Percentiles rank a stretch among this genome's conserved stretches.
These are phyloP conservation scores for Xylophagus ater DNA, from an alignment of 2,888 invertebrate species.

Conservation along the genomic window DNA sequence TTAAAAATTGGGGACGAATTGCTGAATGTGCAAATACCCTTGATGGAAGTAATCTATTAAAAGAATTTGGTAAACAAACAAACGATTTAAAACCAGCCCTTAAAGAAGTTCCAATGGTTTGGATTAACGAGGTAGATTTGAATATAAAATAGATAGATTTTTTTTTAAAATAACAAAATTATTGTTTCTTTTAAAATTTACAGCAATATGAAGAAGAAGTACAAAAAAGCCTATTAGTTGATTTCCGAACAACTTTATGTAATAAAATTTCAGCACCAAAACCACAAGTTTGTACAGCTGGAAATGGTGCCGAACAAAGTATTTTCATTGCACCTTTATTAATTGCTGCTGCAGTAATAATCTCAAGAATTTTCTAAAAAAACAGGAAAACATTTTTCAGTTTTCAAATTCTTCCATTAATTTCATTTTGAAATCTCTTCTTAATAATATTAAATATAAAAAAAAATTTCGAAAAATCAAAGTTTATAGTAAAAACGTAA, in stretches of 20 bases:
- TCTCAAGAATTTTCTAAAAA: constrained; percentile 23
- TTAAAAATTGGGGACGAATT: constrained; percentile 39
- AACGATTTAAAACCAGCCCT: constrained; percentile 45
- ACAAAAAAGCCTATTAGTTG: constrained; percentile 44
- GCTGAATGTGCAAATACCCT: constrained; percentile 41
- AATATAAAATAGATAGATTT: constrained; percentile 11
- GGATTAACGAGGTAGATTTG: constrained; percentile 47
- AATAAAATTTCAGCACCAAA: constrained; percentile 31
- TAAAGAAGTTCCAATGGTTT: constrained; percentile 53
- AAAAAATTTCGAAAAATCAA: no score
- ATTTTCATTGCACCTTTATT: constrained; percentile 22
- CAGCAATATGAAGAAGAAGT: constrained; percentile 47
- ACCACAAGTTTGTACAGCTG: constrained; percentile 24
- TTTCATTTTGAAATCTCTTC: no score
- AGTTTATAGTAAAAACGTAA: no score
- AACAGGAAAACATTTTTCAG: no score
- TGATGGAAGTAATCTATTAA: constrained; percentile 31
- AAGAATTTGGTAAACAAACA: constrained; percentile 45
- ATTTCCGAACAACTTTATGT: constrained; percentile 49
- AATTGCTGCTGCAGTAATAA: constrained; percentile 23
- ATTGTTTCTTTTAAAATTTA: constrained; percentile 18
- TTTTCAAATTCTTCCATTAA: no score
- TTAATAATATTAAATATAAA: no score
- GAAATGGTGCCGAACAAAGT: constrained; percentile 25
- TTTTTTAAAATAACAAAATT: not conserved